Base-by-base conservation (phyloP, 92 coral and sea anemone genomes). In the Parazoanthus darwini region DNA sequence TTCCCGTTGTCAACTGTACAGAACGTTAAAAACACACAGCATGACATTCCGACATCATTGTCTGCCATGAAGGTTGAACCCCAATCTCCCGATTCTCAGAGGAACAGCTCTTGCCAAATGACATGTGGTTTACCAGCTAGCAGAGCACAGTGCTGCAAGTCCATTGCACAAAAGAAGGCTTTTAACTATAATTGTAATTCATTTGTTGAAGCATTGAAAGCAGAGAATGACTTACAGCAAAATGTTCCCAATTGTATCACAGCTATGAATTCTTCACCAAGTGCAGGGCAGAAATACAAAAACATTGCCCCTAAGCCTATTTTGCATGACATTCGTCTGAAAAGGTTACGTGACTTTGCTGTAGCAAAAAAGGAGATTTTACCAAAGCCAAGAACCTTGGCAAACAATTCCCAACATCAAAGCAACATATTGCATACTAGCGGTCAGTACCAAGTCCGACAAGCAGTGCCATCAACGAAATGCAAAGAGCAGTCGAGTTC, bases 281-380 rank as follows among this genome's bases (percentile, higher is more conserved):
- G 8, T 46, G 18, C 78, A 25, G 79, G 38, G 16, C 46, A 35
- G 43, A 84, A 84, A 46, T 84, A 84, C 87, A 71, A 84, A 70
- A 51, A 29, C 42, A 84, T 84, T 46, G 87, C 87, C 23, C 87
- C 87, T 3, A 84, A 84, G 78, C 87, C 87, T 33, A 33, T 43
- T 26, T 29, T 84, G 79, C 29, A 51, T 71, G 87, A 84, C 71
- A 3, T 46, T 46, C 66, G 44, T 79, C 43, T 29, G 44, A 71
- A 74, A 48, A 70, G 38, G 33, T 54, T 71, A 29, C 35, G 33
- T 33, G 77, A 50, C 35, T 23, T 70, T 15, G 56, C 54, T 70
- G 35, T 58, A 71, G 15, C 65, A 66, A 82, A 67, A 84, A 33
- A 74, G 66, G 75, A 54, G 59, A 48, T 84, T 70, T 43, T 84